Conservation (phyloP, 2,888 invertebrate species). For the Agonopterix subpropinquella region DNA sequence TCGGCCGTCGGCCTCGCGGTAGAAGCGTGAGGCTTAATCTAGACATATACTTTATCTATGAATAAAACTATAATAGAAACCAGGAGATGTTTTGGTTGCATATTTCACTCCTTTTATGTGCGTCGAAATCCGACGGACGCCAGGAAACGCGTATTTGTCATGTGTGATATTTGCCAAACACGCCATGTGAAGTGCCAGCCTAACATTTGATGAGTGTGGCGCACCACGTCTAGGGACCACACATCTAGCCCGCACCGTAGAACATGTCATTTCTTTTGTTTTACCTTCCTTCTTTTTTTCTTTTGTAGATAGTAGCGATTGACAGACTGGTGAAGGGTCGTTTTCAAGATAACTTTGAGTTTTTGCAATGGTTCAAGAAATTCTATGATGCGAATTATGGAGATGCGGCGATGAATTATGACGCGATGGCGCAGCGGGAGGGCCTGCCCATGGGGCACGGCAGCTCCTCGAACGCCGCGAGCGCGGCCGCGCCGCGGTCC, state of each 20-base stretch:
- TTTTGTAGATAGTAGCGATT: constrained; percentile 91
- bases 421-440: constrained; percentile 90
- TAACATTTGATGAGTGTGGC: constrained; percentile 29
- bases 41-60: too few species aligned
- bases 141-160: too few species aligned
- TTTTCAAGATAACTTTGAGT: constrained; percentile 99
- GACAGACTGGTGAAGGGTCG: constrained; percentile 97
- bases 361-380: constrained; percentile 99
- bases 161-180: too few species aligned
- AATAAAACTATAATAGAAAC: too few species aligned
- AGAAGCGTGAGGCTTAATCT: too few species aligned
- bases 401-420: constrained; percentile 87
- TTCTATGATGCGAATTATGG: constrained; percentile 99
- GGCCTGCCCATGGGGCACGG: constrained; percentile 91
- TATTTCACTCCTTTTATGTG: too few species aligned
- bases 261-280: constrained; percentile 41
- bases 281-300: constrained; percentile 52
- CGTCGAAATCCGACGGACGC: too few species aligned
- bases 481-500: constrained; percentile 42
- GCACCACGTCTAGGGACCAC: constrained; percentile 11
- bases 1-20: too few species aligned
- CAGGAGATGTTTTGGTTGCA: too few species aligned
- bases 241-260: constrained; percentile 41
- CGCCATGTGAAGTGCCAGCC: too few species aligned
- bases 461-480: constrained; percentile 73